phyloP scores from a whole-genome alignment of 2,888 invertebrate genomes.

The Drosophila neotestacea region DNA sequence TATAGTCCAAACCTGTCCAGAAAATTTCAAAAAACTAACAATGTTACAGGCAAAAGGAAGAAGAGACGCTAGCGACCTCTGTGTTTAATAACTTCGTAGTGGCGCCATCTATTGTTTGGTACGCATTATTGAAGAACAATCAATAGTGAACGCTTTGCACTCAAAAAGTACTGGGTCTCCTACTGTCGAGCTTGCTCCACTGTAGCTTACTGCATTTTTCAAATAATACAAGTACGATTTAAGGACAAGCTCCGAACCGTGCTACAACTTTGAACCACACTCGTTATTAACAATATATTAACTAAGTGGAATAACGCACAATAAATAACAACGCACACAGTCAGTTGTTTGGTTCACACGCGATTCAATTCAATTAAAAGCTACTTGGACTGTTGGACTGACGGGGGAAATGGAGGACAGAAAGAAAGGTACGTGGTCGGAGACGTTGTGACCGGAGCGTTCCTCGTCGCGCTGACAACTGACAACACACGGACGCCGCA shows the following conservation, averaged over 20 bases:
- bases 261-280: conserved; percentile 12
- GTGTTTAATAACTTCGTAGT: too few relatives aligned
- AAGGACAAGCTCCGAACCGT: conserved; percentile 38
- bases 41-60: too few relatives aligned
- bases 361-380: conserved; percentile 43
- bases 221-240: neutral
- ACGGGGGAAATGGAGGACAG: neutral
- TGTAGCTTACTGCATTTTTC: too few relatives aligned
- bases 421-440: neutral
- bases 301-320: conserved; percentile 22
- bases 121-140: too few relatives aligned
- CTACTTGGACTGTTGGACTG: neutral
- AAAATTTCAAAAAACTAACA: too few relatives aligned
- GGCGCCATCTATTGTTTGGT: too few relatives aligned
- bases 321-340: neutral
- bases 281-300: conserved; percentile 19
- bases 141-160: too few relatives aligned
- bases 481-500: conserved; percentile 32
- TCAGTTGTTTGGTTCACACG: conserved; percentile 58
- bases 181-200: too few relatives aligned
- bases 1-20: too few relatives aligned
- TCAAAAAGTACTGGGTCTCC: too few relatives aligned
- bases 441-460: conserved; percentile 47
- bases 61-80: too few relatives aligned
- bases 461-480: conserved; percentile 56